A percentile compares a stretch with the other conserved stretches of the same genome.
phyloP scores from a whole-genome alignment of 2,888 invertebrate genomes.

The Poecilobothrus nobilitatus region DNA sequence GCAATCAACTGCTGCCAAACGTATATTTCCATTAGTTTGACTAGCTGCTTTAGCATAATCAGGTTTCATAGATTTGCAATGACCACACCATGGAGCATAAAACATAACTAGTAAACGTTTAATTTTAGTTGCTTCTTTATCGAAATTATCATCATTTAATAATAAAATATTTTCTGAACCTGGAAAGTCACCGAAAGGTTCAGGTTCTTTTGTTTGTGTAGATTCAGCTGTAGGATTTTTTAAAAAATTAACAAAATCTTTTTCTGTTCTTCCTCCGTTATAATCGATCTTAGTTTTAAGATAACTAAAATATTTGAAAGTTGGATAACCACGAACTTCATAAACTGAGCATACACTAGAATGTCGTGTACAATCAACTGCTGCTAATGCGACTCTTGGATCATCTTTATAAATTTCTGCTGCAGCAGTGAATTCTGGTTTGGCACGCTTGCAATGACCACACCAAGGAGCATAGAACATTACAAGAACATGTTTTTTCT shows the following conservation, averaged over 20 bases:
- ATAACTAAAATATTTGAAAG: constrained; percentile 76
- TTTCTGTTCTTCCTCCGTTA: constrained; percentile 64
- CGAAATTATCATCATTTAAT: constrained; percentile 59
- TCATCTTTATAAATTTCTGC: constrained; percentile 69
- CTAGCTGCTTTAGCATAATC: constrained; percentile 52
- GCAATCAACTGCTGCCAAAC: constrained; percentile 58
- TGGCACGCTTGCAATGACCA: constrained; percentile 80
- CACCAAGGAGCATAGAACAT: constrained; percentile 96
- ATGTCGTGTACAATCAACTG: constrained; percentile 70
- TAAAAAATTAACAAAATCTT: constrained; percentile 37
- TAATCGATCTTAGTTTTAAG: constrained; percentile 62
- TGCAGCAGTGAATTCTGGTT: constrained; percentile 70
- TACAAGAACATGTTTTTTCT: constrained; percentile 77
- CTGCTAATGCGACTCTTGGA: constrained; percentile 67
- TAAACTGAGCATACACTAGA: constrained; percentile 57
- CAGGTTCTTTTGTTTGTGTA: constrained; percentile 31
- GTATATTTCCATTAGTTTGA: constrained; percentile 30
- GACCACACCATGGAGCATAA: constrained; percentile 76
- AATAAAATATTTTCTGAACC: constrained; percentile 40
- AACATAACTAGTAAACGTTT: constrained; percentile 77
- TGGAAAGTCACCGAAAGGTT: constrained; percentile 43
- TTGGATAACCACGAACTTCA: constrained; percentile 75
- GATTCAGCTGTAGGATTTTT: constrained; percentile 31
- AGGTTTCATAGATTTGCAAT: constrained; percentile 61
- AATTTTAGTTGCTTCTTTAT: constrained; percentile 61